phyloP scores from a whole-genome alignment of 64 coral and sea anemone species.

The Dendronephthya gigantea region DNA sequence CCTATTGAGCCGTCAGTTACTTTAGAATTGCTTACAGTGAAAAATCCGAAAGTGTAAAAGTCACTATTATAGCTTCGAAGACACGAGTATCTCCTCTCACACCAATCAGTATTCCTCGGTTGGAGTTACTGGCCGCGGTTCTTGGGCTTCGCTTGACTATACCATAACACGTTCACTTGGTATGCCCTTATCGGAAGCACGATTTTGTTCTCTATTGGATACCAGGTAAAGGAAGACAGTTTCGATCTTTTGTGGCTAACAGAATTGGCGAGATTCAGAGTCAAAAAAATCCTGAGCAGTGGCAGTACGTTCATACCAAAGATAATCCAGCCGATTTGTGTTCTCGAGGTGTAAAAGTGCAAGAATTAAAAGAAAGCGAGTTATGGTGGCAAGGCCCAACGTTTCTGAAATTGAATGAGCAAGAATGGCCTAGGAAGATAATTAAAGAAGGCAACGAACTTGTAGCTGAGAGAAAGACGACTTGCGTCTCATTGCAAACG shows the following conservation, averaged over 20 bases:
- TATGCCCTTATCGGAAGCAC: background rate
- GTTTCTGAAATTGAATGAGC: background rate
- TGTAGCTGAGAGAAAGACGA: background rate
- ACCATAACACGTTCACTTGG: background rate
- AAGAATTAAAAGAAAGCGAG: background rate
- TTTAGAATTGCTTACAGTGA: conserved; percentile 18
- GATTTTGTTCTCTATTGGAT: conserved; percentile 12
- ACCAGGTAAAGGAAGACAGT: background rate
- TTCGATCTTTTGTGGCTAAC: background rate
- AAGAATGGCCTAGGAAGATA: background rate
- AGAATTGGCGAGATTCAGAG: conserved; percentile 4
- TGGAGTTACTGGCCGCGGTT: background rate
- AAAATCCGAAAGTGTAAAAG: conserved; percentile 6
- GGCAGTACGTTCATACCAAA: conserved; percentile 15
- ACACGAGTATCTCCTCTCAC: conserved; percentile 27
- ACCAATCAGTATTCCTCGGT: background rate
- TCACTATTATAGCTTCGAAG: conserved; percentile 13
- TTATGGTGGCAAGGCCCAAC: conserved; percentile 2
- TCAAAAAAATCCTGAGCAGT: background rate
- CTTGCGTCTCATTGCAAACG: background rate
- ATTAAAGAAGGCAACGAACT: background rate
- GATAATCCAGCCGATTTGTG: background rate
- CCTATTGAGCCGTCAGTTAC: conserved; percentile 44
- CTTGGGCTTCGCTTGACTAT: background rate
- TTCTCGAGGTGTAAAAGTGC: background rate